Base-by-base conservation (phyloP, 2,113 vertebrate species). In the Tupaia chinensis region DNA sequence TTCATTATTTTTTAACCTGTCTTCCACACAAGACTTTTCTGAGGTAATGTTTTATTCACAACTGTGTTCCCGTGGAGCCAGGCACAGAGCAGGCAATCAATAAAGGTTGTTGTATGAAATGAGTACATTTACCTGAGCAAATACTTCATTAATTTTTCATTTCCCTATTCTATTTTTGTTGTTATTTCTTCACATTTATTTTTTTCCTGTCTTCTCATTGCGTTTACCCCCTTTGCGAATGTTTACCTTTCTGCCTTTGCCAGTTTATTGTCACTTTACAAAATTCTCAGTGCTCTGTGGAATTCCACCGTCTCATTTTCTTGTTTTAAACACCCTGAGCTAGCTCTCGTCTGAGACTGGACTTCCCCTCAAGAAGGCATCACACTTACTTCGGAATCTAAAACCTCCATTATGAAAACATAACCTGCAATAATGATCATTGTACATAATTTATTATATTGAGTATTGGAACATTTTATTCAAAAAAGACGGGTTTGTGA, bases 21-120 rank as follows among this genome's bases (percentile, higher is more conserved):
- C 85, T 88, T 96, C 58, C 23, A 81, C 56, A 56, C 3, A 25
- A 73, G 81, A 80, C 66, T 85, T 10, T 94, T 94, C 73, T 58
- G 73, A 82, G n/a, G n/a, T 87, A 76, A 95, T 66, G 19, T 95
- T 97, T 96, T 94, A 97, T 95, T 97, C 93, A 96, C 91, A 73
- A 27, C 32, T 72, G 34, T 95, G 79, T 88, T 95, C 70, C 79
- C 93, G 85, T 23, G 27, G 80, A 96, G 82, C 27, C 65, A 90
- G 84, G 58, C 66, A 80, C 79, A 80, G 65, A 77, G 23, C 2
- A 85, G 65, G 29, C 53, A 94, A 95, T 95, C 77, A 56, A 95
- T 76, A 96, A 92, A 88, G 53, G 23, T 65, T 81, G 44, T n/a
- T 87, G 68, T 84, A 87, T 93, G 60, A 72, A 95, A 83, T 68